Evolutionary conservation across 2,113 vertebrate species (phyloP).

Genomic region (Mus spicilegus): DNA sequence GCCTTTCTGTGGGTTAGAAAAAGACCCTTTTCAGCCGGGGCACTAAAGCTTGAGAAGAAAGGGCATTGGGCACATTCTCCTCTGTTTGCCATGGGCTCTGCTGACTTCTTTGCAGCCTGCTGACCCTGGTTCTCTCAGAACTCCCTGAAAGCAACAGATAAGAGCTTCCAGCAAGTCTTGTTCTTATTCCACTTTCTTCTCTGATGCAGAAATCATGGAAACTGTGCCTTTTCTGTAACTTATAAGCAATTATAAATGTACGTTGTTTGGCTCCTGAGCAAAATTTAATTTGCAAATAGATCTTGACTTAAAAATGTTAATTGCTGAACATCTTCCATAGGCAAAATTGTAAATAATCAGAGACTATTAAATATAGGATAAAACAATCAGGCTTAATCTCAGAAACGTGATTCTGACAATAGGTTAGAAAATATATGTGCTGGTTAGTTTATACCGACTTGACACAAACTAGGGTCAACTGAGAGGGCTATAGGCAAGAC

Average conservation of each 20-base stretch:
- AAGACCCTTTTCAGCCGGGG: background rate
- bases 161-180: background rate
- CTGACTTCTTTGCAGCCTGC: rapidly evolving
- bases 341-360: background rate
- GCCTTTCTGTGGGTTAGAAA: background rate
- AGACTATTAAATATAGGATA: background rate
- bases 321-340: background rate
- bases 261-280: background rate
- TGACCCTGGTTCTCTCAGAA: background rate
- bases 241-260: background rate
- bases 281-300: slow-evolving; percentile 38
- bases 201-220: background rate
- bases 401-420: background rate
- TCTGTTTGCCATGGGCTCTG: background rate
- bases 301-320: background rate
- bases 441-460: background rate
- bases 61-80: background rate
- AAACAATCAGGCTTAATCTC: slow-evolving; percentile 17
- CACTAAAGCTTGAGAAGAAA: background rate
- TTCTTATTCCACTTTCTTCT: background rate
- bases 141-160: background rate
- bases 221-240: background rate
- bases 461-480: background rate
- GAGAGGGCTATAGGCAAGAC: background rate
- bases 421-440: background rate